A percentile compares a stretch with the other conserved stretches of the same genome.
Evolutionary conservation across 2,888 invertebrate species (phyloP).

Genomic region (Xestia rhomboidea): DNA sequence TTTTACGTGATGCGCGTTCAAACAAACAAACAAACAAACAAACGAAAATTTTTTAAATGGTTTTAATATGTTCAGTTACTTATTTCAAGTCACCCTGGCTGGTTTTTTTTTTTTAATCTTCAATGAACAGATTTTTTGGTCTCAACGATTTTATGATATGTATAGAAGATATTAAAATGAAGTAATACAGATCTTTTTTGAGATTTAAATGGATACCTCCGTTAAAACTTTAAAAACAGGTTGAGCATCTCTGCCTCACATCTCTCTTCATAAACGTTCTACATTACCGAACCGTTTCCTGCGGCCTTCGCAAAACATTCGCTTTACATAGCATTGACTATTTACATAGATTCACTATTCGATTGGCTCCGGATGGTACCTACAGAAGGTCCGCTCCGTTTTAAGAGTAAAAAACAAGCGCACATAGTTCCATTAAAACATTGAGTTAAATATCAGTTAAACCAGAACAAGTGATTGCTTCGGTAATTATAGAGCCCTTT

Average conservation of each 20-base stretch:
- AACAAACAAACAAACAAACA: too few relatives aligned
- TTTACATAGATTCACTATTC: slow-evolving; percentile 66
- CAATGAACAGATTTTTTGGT: too few relatives aligned
- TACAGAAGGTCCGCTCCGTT: not conserved
- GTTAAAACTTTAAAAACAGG: not conserved
- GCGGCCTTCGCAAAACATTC: slow-evolving; percentile 42
- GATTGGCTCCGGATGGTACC: not conserved
- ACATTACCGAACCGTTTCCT: slow-evolving; percentile 44
- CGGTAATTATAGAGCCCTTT: not conserved
- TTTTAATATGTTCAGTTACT: too few relatives aligned
- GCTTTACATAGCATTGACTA: slow-evolving; percentile 49
- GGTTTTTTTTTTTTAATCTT: too few relatives aligned
- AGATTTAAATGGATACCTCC: not conserved
- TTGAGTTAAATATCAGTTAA: too few relatives aligned
- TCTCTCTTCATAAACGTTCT: slow-evolving; percentile 44
- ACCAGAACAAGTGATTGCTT: not conserved
- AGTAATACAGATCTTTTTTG: not conserved
- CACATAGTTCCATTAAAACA: too few relatives aligned
- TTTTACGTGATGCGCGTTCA: too few relatives aligned
- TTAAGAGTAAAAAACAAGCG: not conserved
- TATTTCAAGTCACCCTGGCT: too few relatives aligned
- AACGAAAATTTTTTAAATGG: too few relatives aligned
- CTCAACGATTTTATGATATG: too few relatives aligned
- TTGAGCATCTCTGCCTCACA: slow-evolving; percentile 24
- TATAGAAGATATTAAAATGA: not conserved